Conservation (phyloP, 2,888 invertebrate genomes). For the Altica lythri region DNA sequence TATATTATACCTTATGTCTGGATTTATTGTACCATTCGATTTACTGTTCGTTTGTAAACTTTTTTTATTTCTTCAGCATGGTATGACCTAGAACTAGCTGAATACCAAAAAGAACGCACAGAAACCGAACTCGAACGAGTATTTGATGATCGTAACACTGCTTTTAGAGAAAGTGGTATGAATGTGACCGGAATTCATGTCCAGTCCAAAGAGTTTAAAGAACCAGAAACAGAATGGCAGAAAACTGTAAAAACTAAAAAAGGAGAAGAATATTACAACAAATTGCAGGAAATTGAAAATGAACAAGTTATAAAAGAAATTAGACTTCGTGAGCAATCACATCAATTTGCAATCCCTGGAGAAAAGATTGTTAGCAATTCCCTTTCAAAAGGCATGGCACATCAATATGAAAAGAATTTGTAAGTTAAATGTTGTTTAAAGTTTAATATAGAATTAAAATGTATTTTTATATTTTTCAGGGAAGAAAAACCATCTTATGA, state of each 20-base stretch:
- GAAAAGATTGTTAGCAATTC: constrained; percentile 78
- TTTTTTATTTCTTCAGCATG: constrained; percentile 66
- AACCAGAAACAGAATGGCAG: constrained; percentile 85
- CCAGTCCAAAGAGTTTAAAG: constrained; percentile 67
- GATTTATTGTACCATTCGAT: not conserved
- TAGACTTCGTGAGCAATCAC: constrained; percentile 74
- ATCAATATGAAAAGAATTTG: constrained; percentile 82
- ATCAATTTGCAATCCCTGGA: constrained; percentile 85
- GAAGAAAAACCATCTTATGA: constrained; percentile 64
- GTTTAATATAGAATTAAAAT: not conserved
- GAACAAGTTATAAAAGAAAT: constrained; percentile 84
- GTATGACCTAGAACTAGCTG: constrained; percentile 87
- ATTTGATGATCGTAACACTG: constrained; percentile 82
- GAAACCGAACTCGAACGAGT: constrained; percentile 85
- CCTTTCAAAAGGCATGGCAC: constrained; percentile 85
- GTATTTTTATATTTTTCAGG: constrained; percentile 54
- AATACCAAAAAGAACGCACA: constrained; percentile 81
- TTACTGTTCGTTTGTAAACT: not conserved
- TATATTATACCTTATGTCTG: not conserved
- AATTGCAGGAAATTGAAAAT: constrained; percentile 81
- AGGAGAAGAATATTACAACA: constrained; percentile 79
- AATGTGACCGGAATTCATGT: constrained; percentile 61
- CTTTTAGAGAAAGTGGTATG: constrained; percentile 64
- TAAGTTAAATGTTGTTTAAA: constrained; percentile 61
- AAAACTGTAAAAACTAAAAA: constrained; percentile 80